These are phyloP conservation scores for Psephotus haematonotus DNA, from an alignment of 2,113 vertebrate genomes.

Conservation along the genomic window DNA sequence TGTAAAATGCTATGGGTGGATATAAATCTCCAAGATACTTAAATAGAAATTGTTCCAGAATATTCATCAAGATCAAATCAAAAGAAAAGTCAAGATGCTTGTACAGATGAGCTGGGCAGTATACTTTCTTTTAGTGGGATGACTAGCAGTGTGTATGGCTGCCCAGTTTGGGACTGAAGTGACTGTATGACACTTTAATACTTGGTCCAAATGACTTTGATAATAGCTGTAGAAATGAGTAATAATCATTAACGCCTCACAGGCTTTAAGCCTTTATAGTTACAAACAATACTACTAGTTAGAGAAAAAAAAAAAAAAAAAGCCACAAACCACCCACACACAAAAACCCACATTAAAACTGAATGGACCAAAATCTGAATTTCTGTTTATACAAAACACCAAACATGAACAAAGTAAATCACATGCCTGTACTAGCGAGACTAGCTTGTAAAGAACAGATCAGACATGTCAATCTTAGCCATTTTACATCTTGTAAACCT, in stretches of 20 bases:
- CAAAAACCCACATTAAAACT: not conserved
- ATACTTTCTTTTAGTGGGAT: not conserved
- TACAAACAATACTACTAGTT: not conserved
- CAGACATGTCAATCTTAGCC: fast-evolving
- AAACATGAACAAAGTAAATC: not conserved
- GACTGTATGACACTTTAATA: not conserved
- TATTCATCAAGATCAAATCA: not conserved
- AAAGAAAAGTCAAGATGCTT: not conserved
- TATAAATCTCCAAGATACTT: not conserved
- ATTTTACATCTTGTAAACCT: not conserved
- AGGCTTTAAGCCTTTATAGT: not conserved
- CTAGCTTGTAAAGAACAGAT: not conserved
- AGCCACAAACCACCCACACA: not conserved
- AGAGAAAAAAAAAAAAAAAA: not conserved
- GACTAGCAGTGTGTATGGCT: no score
- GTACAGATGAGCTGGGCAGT: not conserved
- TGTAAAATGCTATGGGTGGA: not conserved
- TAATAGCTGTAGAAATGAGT: not conserved
- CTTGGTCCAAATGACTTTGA: not conserved
- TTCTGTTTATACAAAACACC: not conserved
- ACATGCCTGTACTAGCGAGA: not conserved
- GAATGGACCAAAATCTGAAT: not conserved
- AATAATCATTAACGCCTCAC: not conserved
- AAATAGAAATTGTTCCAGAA: not conserved
- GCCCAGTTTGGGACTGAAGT: not conserved